Evolutionary conservation across 2,888 invertebrate species (phyloP).

Genomic region (Ichneumoninae sp.): DNA sequence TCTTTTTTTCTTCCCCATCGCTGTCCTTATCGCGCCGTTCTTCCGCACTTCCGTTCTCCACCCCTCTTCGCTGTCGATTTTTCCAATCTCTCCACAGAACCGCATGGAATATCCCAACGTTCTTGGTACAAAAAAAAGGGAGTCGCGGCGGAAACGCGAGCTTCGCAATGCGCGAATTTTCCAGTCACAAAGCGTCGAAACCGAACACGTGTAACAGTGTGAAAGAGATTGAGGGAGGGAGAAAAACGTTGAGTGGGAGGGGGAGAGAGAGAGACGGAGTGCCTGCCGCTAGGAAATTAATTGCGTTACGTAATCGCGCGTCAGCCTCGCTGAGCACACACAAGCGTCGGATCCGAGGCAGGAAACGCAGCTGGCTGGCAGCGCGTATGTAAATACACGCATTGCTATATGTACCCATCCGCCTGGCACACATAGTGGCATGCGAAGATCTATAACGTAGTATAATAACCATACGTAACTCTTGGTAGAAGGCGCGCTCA

Average conservation of each 20-base stretch:
- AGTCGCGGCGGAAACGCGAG: background rate
- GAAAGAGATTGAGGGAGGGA: conserved; percentile 17
- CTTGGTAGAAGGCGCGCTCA: conserved; percentile 5
- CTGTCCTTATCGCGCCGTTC: background rate
- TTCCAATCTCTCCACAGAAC: background rate
- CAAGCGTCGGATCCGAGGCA: conserved; percentile 42
- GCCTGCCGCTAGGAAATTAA: conserved; percentile 62
- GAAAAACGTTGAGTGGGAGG: background rate
- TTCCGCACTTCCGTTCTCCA: background rate
- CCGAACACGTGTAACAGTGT: conserved; percentile 35
- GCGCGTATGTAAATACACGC: conserved; percentile 63
- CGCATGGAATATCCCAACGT: background rate
- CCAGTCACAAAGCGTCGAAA: conserved; percentile 41
- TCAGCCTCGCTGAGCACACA: conserved; percentile 64
- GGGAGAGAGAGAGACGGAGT: background rate
- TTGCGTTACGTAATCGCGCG: conserved; percentile 68
- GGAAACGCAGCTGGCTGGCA: conserved; percentile 56
- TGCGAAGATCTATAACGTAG: conserved; percentile 49
- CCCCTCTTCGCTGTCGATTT: background rate
- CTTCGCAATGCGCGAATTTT: conserved; percentile 12
- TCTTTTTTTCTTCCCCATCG: background rate
- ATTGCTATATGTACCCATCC: conserved; percentile 32
- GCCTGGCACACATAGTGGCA: conserved; percentile 17
- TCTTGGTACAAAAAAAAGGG: background rate
- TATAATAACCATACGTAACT: conserved; percentile 40